phyloP scores from a whole-genome alignment of 2,797 vertebrate species.

The Epinephelus awoara region DNA sequence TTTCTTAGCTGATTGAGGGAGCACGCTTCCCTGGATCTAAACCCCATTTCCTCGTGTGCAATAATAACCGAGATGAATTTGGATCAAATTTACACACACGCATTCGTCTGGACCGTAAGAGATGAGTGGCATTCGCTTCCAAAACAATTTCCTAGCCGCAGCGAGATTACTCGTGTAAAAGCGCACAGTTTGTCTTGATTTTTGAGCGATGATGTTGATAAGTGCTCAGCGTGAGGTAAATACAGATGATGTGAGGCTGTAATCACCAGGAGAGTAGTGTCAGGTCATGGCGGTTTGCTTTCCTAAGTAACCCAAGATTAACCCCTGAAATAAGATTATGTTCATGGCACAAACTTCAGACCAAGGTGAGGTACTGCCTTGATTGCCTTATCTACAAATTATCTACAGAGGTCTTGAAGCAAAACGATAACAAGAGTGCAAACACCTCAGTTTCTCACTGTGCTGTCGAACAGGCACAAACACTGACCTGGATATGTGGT shows the following conservation, averaged over 20 bases:
- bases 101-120: conserved; percentile 11
- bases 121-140: conserved; percentile 34
- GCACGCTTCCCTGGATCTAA: conserved; percentile 47
- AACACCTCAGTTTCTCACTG: neutral
- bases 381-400: conserved; percentile 47
- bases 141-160: conserved; percentile 51
- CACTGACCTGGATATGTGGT: neutral
- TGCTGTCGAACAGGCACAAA: neutral
- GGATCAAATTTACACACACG: conserved; percentile 36
- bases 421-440: neutral
- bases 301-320: conserved; percentile 67
- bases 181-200: conserved; percentile 52
- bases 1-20: conserved; percentile 66
- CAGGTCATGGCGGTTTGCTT: conserved; percentile 56
- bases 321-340: conserved; percentile 74
- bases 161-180: conserved; percentile 27
- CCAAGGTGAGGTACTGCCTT: conserved; percentile 49
- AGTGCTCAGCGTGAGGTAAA: conserved; percentile 44
- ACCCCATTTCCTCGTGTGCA: conserved; percentile 42
- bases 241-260: conserved; percentile 27
- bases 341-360: conserved; percentile 28
- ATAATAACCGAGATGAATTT: conserved; percentile 51
- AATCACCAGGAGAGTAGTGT: conserved; percentile 52
- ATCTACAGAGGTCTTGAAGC: conserved; percentile 22
- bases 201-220: conserved; percentile 35